Conservation (phyloP, 2,797 vertebrate genomes). For the Alosa sapidissima region DNA sequence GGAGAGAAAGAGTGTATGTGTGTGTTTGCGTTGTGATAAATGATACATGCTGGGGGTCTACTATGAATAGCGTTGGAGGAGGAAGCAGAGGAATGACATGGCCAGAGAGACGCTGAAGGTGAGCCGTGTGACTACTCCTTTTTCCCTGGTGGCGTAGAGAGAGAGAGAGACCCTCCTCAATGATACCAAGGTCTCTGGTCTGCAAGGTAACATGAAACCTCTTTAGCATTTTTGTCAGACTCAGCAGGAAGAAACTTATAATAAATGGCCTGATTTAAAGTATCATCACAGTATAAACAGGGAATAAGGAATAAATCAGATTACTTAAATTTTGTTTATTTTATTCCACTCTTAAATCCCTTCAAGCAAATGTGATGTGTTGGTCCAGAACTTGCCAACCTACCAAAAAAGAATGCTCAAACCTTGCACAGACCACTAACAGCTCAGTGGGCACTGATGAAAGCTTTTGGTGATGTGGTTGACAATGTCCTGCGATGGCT, state of each 20-base stretch:
- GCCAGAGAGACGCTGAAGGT: slow-evolving; percentile 60
- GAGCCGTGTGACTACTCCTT: slow-evolving; percentile 55
- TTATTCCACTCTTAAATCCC: neutral
- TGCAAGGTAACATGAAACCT: neutral
- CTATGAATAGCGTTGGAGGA: slow-evolving; percentile 75
- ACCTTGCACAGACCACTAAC: too few species aligned
- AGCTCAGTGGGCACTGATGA: too few species aligned
- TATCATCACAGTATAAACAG: neutral
- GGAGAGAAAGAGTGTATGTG: slow-evolving; percentile 49
- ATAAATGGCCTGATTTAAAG: neutral
- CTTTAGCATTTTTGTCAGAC: neutral
- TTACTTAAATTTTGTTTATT: neutral
- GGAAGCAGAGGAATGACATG: slow-evolving; percentile 55
- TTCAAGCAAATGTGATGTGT: neutral
- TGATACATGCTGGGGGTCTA: slow-evolving; percentile 62
- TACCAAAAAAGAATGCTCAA: neutral
- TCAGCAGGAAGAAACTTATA: neutral
- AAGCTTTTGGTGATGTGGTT: too few species aligned
- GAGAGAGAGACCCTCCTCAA: neutral
- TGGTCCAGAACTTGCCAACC: neutral
- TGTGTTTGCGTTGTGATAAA: slow-evolving; percentile 67
- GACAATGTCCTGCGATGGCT: too few species aligned
- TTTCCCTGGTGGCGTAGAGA: neutral
- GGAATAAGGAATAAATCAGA: neutral
- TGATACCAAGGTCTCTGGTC: neutral